Conservation (phyloP, 1,140 invertebrate genomes). For the fruit fly (Drosophila melanogaster) region DNA sequence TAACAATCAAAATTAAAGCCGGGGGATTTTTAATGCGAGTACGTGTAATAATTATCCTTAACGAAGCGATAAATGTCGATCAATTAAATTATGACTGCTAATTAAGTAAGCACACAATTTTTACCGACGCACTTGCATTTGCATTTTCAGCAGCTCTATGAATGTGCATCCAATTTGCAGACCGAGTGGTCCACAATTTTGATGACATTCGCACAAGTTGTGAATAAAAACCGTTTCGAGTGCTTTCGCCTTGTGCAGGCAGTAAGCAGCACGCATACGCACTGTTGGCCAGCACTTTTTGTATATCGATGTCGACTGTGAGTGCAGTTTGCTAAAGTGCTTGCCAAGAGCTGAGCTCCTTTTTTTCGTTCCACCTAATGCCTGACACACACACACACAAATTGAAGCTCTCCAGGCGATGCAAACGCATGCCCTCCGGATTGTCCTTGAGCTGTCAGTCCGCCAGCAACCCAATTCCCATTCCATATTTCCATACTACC, state of each 20-base stretch:
- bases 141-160: not conserved
- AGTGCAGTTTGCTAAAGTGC: constrained; percentile 47
- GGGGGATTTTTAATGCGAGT: constrained; percentile 2
- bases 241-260: constrained; percentile 8
- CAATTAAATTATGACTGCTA: constrained; percentile 40
- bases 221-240: constrained; percentile 28
- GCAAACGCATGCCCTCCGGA: constrained; percentile 36
- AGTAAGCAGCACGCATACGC: constrained; percentile 48
- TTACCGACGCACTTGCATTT: not conserved
- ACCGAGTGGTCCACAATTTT: constrained; percentile 28
- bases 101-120: constrained; percentile 35
- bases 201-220: constrained; percentile 44
- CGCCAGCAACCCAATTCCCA: constrained; percentile 1
- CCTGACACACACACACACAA: constrained; percentile 51
- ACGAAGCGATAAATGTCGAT: constrained; percentile 40
- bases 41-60: constrained; percentile 29
- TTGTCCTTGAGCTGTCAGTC: constrained; percentile 43
- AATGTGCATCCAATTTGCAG: constrained; percentile 25
- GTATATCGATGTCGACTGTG: constrained; percentile 48
- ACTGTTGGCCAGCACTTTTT: constrained; percentile 48
- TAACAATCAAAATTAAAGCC: constrained; percentile 1
- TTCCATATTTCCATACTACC: constrained; percentile 8
- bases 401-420: constrained; percentile 52
- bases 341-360: constrained; percentile 32
- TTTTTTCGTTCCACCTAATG: constrained; percentile 40